Percentiles rank a stretch among this genome's conserved stretches.
Conservation (phyloP, 2,113 vertebrate species). For the Pangasianodon gigas region DNA sequence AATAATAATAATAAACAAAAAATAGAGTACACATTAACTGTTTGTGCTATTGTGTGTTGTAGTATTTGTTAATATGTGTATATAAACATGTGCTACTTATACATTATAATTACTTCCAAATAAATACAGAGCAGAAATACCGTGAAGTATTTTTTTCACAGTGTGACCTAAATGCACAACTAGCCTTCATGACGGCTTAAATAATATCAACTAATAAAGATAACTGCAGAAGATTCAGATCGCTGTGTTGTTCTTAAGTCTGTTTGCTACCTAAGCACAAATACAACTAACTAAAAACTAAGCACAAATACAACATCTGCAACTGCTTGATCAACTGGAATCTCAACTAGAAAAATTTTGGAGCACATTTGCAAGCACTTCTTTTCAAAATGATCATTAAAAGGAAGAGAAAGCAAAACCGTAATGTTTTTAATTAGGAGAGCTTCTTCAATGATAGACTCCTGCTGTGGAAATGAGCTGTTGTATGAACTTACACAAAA, state of each 20-base stretch:
- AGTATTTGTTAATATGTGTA: neutral
- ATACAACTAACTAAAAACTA: neutral
- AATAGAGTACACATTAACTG: too few relatives aligned
- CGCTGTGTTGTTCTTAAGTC: neutral
- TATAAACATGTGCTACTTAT: neutral
- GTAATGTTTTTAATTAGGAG: neutral
- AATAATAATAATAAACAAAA: too few relatives aligned
- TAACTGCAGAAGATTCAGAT: neutral
- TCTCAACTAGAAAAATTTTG: neutral
- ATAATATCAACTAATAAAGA: neutral
- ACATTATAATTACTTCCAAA: neutral
- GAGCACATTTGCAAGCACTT: neutral
- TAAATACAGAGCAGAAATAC: neutral
- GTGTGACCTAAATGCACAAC: neutral
- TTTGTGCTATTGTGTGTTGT: too few relatives aligned
- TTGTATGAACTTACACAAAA: conserved; percentile 11
- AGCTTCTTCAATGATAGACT: neutral
- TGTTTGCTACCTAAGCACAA: neutral
- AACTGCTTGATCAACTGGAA: neutral
- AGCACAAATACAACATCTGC: neutral
- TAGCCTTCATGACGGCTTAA: neutral
- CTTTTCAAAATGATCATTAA: neutral
- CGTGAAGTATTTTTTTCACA: neutral
- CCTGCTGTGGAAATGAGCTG: conserved; percentile 1
- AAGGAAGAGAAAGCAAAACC: neutral